Evolutionary conservation across 2,888 invertebrate genomes (phyloP), one percentile per base, ranked within the genome.

Genomic region (Rhagonycha lutea): DNA sequence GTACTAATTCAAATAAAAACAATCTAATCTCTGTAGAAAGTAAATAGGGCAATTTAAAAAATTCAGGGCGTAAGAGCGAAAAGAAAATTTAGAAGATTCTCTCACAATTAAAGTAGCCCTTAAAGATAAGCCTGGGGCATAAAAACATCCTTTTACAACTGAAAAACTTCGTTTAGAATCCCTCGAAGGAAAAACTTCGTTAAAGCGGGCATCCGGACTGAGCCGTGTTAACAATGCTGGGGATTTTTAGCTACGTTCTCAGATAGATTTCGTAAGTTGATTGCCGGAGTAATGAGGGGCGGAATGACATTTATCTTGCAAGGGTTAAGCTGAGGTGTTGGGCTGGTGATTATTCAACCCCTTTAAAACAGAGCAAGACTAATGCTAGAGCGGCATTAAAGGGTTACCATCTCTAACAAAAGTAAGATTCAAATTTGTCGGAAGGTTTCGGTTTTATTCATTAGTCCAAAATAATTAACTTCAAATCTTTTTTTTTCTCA

Each of bases 261-360:
- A 80, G 84, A 85, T 85, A 83, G 84, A 85, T 84, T 84, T 81
- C 80, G 81, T 81, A 81, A 82, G 83, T 84, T 84, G 86, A 86
- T 86, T 85, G 84, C 83, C 83, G 82, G 81, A 81, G 85, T 86
- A 86, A 86, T 87, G 86, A 87, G 86, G 84, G 85, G 84, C 82
- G 83, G 84, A 85, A 85, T 86, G 87, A 86, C 87, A 87, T 88
- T 88, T 87, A 87, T 87, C 87, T 88, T 86, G 83, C 84, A 85
- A 85, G 87, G 87, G 86, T 86, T 86, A 85, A 86, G 84, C 85
- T 81, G 84, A 86, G 85, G 84, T 85, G 85, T 84, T 84, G 83
- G 83, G 83, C 83, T 83, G 83, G 84, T 85, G 86, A 87, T 87
- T 87, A 87, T 86, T 86, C 85, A 86, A 86, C 85, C 86, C 86